Evolutionary conservation across 2,797 vertebrate genomes (phyloP).

Genomic region (Anableps anableps): DNA sequence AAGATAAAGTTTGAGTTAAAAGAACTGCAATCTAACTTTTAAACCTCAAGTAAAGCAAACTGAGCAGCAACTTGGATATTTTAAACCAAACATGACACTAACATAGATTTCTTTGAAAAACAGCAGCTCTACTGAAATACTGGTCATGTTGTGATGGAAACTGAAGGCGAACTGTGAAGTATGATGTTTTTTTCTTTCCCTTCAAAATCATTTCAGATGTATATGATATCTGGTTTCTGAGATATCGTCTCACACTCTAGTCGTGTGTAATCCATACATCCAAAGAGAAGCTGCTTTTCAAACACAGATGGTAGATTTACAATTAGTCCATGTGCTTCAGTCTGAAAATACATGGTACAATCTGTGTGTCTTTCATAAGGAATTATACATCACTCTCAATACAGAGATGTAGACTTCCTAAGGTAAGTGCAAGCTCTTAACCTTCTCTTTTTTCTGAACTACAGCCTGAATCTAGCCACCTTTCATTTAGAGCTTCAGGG

Average conservation of each 20-base stretch:
- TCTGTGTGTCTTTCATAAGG: not conserved
- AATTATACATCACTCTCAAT: constrained; percentile 2
- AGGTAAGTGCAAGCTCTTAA: constrained; percentile 23
- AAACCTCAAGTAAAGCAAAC: too few relatives aligned
- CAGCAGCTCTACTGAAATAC: not conserved
- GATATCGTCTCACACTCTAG: not conserved
- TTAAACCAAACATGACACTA: not conserved
- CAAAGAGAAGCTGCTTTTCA: not conserved
- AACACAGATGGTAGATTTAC: constrained; percentile 14
- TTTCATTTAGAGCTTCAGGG: constrained; percentile 36
- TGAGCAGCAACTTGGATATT: not conserved
- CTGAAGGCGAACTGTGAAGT: not conserved
- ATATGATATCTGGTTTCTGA: not conserved
- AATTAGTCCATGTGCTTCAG: constrained; percentile 11
- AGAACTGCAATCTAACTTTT: too few relatives aligned
- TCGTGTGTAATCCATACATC: not conserved
- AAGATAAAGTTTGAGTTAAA: too few relatives aligned
- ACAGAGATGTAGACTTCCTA: constrained; percentile 11
- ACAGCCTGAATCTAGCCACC: constrained; percentile 27
- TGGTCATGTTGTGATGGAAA: not conserved
- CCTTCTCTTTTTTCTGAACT: constrained; percentile 23
- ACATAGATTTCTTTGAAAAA: not conserved
- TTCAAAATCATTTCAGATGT: not conserved
- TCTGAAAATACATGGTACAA: constrained; percentile 12
- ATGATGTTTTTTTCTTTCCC: not conserved